phyloP scores from a whole-genome alignment of 2,113 vertebrate genomes.

The Oreochromis spilurus region DNA sequence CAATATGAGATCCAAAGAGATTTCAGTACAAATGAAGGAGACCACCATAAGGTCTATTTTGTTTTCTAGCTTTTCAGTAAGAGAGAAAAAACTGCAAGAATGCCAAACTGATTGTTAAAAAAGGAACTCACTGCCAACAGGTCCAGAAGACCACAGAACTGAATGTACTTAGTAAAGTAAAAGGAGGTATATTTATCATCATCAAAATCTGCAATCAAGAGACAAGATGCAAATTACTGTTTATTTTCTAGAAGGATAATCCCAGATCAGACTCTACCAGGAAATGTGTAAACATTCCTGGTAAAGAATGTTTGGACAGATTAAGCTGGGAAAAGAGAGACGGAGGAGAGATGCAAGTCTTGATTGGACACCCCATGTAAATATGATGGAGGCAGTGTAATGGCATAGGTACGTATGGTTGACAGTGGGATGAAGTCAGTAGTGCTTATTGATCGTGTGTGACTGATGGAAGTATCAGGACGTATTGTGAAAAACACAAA shows the following conservation, averaged over 20 bases:
- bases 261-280: neutral
- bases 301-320: neutral
- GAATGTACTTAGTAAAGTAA: neutral
- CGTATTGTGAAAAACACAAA: neutral
- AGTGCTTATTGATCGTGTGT: neutral
- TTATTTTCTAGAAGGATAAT: neutral
- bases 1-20: neutral
- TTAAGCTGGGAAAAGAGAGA: fast-evolving
- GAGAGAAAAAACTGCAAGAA: neutral
- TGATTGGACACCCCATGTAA: neutral
- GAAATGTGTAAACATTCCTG: neutral
- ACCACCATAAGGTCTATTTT: neutral
- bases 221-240: neutral
- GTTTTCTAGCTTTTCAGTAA: neutral
- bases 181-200: neutral
- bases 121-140: neutral
- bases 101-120: neutral
- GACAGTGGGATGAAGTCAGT: neutral
- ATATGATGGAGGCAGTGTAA: neutral
- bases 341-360: neutral
- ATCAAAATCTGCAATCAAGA: neutral
- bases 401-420: neutral
- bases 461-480: neutral
- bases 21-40: neutral
- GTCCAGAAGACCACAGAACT: neutral